These are phyloP conservation scores for Gymnosoma rotundatum DNA, from an alignment of 2,888 invertebrate genomes.

Conservation along the genomic window DNA sequence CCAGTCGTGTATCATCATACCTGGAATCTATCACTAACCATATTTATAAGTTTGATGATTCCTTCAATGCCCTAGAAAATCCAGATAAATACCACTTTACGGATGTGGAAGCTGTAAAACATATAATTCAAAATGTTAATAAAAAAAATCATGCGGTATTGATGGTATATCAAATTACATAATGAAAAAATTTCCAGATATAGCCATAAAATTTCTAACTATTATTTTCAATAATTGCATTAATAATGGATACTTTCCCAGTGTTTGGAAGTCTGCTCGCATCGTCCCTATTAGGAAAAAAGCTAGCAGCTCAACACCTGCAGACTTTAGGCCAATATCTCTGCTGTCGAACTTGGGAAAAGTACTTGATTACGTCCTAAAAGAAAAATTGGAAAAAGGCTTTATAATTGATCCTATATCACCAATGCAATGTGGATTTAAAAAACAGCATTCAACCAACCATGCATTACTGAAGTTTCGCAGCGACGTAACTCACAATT, in stretches of 20 bases:
- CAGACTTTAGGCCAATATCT: slow-evolving; percentile 40
- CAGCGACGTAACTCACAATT: slow-evolving; percentile 43
- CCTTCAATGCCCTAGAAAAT: too few species aligned
- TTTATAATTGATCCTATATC: slow-evolving; percentile 36
- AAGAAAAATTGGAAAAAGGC: slow-evolving; percentile 30
- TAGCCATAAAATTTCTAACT: neutral
- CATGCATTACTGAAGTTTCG: slow-evolving; percentile 58
- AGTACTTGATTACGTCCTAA: slow-evolving; percentile 32
- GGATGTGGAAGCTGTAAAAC: neutral
- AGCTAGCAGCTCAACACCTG: neutral
- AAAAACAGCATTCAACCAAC: slow-evolving; percentile 20
- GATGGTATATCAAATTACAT: too few species aligned
- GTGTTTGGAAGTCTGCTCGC: slow-evolving; percentile 16
- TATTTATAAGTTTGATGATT: too few species aligned
- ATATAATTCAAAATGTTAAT: neutral
- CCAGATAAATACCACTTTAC: too few species aligned
- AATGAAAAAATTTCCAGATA: too few species aligned
- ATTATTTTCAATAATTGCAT: slow-evolving; percentile 6
- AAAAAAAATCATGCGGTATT: neutral
- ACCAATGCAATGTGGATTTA: slow-evolving; percentile 60
- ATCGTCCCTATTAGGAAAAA: slow-evolving; percentile 35
- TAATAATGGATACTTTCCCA: slow-evolving; percentile 39
- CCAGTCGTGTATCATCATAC: too few species aligned
- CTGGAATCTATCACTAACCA: too few species aligned
- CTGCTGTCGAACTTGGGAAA: slow-evolving; percentile 47